phyloP scores from a whole-genome alignment of 2,113 vertebrate genomes.

The Chionomys nivalis region DNA sequence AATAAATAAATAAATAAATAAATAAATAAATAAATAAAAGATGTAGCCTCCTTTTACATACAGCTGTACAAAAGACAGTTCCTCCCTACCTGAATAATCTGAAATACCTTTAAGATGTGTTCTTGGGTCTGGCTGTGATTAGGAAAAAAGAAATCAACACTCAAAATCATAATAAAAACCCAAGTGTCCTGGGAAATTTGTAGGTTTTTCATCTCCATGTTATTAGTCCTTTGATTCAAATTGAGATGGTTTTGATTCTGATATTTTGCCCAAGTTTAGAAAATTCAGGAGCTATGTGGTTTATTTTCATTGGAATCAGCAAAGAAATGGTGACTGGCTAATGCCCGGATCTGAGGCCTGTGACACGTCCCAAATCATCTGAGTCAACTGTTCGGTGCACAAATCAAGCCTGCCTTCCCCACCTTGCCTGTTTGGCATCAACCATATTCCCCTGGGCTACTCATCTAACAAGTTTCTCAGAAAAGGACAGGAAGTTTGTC shows the following conservation, averaged over 20 bases:
- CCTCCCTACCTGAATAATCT: neutral
- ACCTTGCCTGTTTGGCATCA: neutral
- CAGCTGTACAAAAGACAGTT: neutral
- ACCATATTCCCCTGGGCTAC: neutral
- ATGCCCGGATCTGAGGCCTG: neutral
- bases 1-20: no score
- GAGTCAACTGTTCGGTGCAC: neutral
- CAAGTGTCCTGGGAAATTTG: neutral
- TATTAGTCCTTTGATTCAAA: neutral
- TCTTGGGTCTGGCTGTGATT: neutral
- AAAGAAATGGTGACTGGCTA: neutral
- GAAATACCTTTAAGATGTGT: slow-evolving; percentile 29
- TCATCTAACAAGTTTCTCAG: neutral
- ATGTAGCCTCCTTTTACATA: neutral
- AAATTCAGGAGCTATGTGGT: slow-evolving; percentile 5
- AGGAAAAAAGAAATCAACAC: neutral
- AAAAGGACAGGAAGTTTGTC: slow-evolving; percentile 20
- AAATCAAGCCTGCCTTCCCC: neutral
- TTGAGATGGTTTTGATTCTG: slow-evolving; percentile 46
- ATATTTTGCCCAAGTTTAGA: neutral
- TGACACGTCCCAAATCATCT: neutral
- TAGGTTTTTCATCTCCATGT: neutral
- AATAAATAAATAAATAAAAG: no score
- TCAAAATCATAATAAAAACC: slow-evolving; percentile 28
- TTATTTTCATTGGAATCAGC: neutral